phyloP scores from a whole-genome alignment of 1,140 invertebrate genomes.

The Atopsyche davidsoni region DNA sequence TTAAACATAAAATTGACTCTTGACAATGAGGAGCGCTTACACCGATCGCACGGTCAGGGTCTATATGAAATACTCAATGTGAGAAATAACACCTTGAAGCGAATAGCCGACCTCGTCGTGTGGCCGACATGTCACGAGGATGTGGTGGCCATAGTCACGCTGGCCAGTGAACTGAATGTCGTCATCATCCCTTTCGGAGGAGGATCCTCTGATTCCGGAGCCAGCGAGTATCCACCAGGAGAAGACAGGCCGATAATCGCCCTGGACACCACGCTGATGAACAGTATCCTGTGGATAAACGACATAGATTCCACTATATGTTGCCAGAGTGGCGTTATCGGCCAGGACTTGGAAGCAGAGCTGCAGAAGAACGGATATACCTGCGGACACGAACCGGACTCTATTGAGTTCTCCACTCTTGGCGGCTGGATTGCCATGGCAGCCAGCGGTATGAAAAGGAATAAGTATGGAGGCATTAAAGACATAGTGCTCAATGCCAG shows the following conservation, averaged over 20 bases:
- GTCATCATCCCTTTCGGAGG: constrained; percentile 92
- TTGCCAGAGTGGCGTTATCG: constrained; percentile 87
- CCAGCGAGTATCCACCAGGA: constrained; percentile 74
- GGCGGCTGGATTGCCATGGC: constrained; percentile 98
- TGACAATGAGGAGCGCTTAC: constrained; percentile 76
- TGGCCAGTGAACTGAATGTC: constrained; percentile 54
- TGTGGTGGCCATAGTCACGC: constrained; percentile 54
- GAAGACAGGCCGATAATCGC: constrained; percentile 82
- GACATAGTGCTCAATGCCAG: constrained; percentile 85
- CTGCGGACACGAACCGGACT: constrained; percentile 93
- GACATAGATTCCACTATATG: constrained; percentile 65
- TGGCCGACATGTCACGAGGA: constrained; percentile 58
- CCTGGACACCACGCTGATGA: constrained; percentile 94
- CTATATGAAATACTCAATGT: constrained; percentile 66
- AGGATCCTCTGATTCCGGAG: constrained; percentile 91
- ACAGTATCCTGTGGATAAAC: constrained; percentile 91
- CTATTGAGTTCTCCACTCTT: constrained; percentile 93
- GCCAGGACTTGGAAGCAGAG: constrained; percentile 84
- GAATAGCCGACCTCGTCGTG: constrained; percentile 63
- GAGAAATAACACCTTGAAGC: constrained; percentile 47
- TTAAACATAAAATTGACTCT: constrained; percentile 66
- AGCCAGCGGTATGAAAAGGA: constrained; percentile 99
- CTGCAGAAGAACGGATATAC: constrained; percentile 66
- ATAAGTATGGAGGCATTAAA: constrained; percentile 96
- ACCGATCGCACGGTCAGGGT: constrained; percentile 93